Evolutionary conservation across 2,888 invertebrate genomes (phyloP), one percentile per base, ranked within the genome.

Genomic region (Napeogenes sylphis): DNA sequence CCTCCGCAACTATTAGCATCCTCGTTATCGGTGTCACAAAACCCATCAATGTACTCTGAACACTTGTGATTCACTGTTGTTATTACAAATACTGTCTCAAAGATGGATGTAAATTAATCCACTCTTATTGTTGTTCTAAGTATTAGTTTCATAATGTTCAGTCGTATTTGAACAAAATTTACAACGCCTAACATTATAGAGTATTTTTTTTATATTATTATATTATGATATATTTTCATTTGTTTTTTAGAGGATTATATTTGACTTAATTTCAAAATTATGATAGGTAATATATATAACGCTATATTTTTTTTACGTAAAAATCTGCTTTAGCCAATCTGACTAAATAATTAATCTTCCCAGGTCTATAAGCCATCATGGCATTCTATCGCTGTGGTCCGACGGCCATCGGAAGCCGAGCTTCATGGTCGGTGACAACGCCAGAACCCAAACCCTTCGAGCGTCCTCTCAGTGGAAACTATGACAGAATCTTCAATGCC

Each of bases 341-440:
- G 57, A 64, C 42, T 45, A 47, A 14, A 21, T 45, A 57, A 32
- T 58, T 60, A 61, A 57, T 79, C 77, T 74, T 76, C 74, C 12
- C 73, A 84, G 83, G 75, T 64, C 62, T 73, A 74, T 62, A 74
- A 70, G 70, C 74, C 73, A 77, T 63, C 64, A 90, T 90, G 90
- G 86, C 90, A 69, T 88, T 80, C 73, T 89, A 89, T 75, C 85
- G 89, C 63, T 89, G 86, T 76, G 88, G 89, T 32, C 88, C 88
- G 46, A 89, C 88, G 12, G 88, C 89, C 38, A 82, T 90, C 75
- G 87, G 87, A 66, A 89, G 82, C 81, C 83, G 90, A 68, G 83
- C 87, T n/a, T 90, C 91, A 30, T 94, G 94, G 94, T 88, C 92
- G 61, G 91, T 92, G 45, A 83, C 85, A 55, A 71, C 70, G 59